These are phyloP conservation scores for Thera obeliscata DNA, from an alignment of 2,888 invertebrate species.

Conservation along the genomic window DNA sequence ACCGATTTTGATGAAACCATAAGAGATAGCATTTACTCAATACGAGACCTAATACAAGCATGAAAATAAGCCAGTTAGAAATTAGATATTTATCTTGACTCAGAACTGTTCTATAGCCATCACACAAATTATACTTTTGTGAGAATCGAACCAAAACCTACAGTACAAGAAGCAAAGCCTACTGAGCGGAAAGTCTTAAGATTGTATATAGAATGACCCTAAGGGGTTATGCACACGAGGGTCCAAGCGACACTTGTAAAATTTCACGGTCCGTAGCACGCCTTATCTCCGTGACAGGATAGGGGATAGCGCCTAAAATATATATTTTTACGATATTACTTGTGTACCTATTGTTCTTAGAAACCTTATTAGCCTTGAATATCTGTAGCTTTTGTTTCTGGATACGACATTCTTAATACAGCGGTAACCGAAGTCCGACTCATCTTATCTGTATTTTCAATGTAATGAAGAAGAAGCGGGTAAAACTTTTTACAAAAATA, in stretches of 20 bases:
- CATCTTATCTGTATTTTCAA: not conserved
- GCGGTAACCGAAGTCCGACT: not conserved
- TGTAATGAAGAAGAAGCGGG: no score
- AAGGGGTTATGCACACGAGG: slow-evolving; percentile 30
- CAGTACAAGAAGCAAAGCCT: not conserved
- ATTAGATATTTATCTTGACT: no score
- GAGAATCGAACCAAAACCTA: no score
- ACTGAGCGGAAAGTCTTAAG: not conserved
- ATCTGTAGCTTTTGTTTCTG: not conserved
- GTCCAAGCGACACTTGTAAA: slow-evolving; percentile 66
- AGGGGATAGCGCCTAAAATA: slow-evolving; percentile 43
- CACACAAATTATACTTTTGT: no score
- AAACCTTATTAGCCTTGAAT: slow-evolving; percentile 4
- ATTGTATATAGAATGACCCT: slow-evolving; percentile 6
- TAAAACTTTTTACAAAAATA: no score
- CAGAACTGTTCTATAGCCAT: no score
- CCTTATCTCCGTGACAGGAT: slow-evolving; percentile 57
- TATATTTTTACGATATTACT: slow-evolving; percentile 47
- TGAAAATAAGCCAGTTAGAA: no score
- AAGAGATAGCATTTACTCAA: no score
- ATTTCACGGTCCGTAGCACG: slow-evolving; percentile 67
- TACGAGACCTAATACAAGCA: no score
- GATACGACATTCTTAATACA: not conserved
- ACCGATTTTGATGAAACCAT: no score
- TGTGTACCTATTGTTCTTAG: slow-evolving; percentile 29